phyloP scores from a whole-genome alignment of 2,113 vertebrate species.

The Fulica atra region DNA sequence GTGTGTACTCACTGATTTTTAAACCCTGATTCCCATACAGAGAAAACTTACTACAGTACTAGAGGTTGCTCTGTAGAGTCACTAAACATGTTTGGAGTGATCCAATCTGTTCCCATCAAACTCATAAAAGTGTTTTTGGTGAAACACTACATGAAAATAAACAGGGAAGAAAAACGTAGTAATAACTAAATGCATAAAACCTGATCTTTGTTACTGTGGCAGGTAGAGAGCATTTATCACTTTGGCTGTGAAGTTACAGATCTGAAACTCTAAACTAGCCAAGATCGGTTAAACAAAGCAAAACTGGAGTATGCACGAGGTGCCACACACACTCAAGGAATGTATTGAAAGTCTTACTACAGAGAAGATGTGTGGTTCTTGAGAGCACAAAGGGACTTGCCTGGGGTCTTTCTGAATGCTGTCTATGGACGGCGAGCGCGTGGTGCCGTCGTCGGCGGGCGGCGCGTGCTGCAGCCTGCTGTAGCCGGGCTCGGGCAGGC shows the following conservation, averaged over 20 bases:
- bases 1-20: neutral
- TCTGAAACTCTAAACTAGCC: neutral
- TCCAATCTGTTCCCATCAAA: neutral
- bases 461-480: constrained; percentile 74
- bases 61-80: neutral
- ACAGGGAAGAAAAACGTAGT: neutral
- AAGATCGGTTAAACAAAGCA: neutral
- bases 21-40: neutral
- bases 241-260: neutral
- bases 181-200: neutral
- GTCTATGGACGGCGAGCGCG: constrained; percentile 93
- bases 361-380: fast-evolving
- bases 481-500: constrained; percentile 83
- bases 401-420: constrained; percentile 98
- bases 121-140: neutral
- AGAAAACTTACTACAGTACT: neutral
- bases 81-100: neutral
- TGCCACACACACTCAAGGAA: neutral
- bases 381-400: constrained; percentile 65
- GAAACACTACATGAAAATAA: neutral
- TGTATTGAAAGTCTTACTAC: neutral
- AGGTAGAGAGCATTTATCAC: fast-evolving
- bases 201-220: neutral
- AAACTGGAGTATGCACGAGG: neutral
- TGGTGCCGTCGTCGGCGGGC: constrained; percentile 83